A percentile compares a stretch with the other conserved stretches of the same genome.
Evolutionary conservation across 1,140 invertebrate species (phyloP).

Genomic region (Drosophila pseudoobscura): DNA sequence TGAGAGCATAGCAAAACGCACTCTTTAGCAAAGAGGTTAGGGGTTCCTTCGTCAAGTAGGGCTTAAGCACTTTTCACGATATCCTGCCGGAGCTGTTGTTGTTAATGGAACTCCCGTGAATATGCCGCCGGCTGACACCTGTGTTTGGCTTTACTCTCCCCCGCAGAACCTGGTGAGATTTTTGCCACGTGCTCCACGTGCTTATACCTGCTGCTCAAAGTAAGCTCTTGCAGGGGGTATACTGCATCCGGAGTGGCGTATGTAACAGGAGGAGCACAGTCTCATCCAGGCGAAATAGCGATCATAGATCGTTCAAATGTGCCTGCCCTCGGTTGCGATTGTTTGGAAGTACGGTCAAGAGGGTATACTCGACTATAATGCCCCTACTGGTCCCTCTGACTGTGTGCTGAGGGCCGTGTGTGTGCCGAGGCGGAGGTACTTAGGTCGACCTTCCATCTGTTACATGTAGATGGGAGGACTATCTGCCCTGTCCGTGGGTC

Average conservation of each 20-base stretch:
- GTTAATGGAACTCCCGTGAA: too few species aligned
- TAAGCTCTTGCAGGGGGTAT: too few species aligned
- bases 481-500: conserved; percentile 9
- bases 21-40: too few species aligned
- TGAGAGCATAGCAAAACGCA: conserved; percentile 22
- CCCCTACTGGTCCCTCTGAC: background rate
- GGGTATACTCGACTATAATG: background rate
- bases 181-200: conserved; percentile 63
- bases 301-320: too few species aligned
- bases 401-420: conserved; percentile 1
- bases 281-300: too few species aligned
- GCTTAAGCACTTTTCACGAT: too few species aligned
- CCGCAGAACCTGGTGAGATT: conserved; percentile 12
- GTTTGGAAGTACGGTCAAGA: too few species aligned
- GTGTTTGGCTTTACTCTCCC: too few species aligned
- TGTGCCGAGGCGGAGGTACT: conserved; percentile 6
- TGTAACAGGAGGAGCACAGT: conserved; percentile 1
- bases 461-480: background rate
- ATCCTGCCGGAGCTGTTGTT: too few species aligned
- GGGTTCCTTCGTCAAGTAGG: too few species aligned
- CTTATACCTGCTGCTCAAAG: conserved; percentile 1
- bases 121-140: too few species aligned
- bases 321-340: too few species aligned
- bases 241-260: background rate
- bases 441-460: conserved; percentile 1